phyloP scores from a whole-genome alignment of 2,113 vertebrate species.

The Gymnarchus niloticus region DNA sequence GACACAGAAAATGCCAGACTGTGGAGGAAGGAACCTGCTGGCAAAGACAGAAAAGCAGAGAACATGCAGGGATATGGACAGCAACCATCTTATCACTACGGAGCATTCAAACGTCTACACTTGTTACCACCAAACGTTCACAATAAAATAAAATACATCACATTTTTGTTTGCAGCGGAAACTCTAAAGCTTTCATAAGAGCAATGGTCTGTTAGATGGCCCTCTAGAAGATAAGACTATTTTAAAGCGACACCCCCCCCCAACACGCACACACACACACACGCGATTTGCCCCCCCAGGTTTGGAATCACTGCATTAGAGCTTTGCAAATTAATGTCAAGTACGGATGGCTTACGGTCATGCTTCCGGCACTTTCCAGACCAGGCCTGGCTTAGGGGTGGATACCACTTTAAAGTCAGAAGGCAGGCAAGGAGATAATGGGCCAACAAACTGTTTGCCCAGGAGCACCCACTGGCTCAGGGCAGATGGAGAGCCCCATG shows the following conservation, averaged over 20 bases:
- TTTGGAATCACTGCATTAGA: too few relatives aligned
- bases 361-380: background rate
- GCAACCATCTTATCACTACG: background rate
- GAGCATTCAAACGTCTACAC: background rate
- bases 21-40: background rate
- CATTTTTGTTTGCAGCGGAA: too few relatives aligned
- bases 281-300: too few relatives aligned
- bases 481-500: conserved; percentile 8
- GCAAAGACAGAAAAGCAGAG: background rate
- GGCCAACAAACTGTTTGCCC: background rate
- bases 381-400: background rate
- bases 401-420: conserved; percentile 4
- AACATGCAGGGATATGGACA: background rate
- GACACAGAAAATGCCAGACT: background rate
- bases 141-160: too few relatives aligned
- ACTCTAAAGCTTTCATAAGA: too few relatives aligned
- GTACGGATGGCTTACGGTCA: background rate
- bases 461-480: background rate
- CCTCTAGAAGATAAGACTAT: too few relatives aligned
- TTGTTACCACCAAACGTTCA: background rate
- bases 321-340: background rate
- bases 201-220: too few relatives aligned
- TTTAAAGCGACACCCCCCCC: too few relatives aligned
- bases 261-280: too few relatives aligned
- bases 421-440: background rate